Evolutionary conservation across 2,797 vertebrate species (phyloP).

Genomic region (Coregonus ussuriensis): DNA sequence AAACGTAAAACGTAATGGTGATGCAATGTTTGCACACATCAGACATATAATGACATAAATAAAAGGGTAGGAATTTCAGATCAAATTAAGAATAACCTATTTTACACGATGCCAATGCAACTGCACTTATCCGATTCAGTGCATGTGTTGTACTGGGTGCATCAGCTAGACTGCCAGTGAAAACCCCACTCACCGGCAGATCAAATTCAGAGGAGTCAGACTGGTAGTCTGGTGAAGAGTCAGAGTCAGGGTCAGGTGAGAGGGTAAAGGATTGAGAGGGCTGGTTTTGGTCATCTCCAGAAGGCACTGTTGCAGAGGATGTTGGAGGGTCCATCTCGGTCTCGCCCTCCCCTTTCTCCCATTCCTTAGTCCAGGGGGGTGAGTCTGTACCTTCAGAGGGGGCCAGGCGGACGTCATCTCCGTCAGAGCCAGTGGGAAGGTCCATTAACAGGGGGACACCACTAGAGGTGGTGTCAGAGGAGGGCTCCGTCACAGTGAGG

Average conservation of each 20-base stretch:
- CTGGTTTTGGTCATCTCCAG: constrained; percentile 41
- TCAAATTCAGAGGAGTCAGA: constrained; percentile 63
- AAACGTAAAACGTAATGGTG: not conserved
- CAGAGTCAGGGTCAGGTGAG: constrained; percentile 47
- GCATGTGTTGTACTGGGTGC: not conserved
- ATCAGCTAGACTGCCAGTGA: not conserved
- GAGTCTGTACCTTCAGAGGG: constrained; percentile 36
- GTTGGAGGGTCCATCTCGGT: constrained; percentile 23
- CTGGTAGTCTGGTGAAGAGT: constrained; percentile 57
- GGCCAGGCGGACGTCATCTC: not conserved
- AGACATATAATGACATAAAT: not conserved
- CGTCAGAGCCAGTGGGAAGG: constrained; percentile 4
- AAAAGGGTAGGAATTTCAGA: not conserved
- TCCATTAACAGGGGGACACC: constrained; percentile 28
- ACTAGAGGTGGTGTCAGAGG: constrained; percentile 41
- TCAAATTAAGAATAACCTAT: not conserved
- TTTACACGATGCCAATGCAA: not conserved
- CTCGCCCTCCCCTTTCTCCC: constrained; percentile 32
- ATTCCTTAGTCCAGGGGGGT: constrained; percentile 27
- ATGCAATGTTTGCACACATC: not conserved
- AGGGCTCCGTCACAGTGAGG: constrained; percentile 36
- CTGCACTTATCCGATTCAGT: not conserved
- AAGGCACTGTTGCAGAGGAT: constrained; percentile 37
- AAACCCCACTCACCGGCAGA: constrained; percentile 69
- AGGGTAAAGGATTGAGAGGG: constrained; percentile 19